These are phyloP conservation scores for Pseudeuparius sepicola DNA, from an alignment of 2,888 invertebrate species.

Conservation along the genomic window DNA sequence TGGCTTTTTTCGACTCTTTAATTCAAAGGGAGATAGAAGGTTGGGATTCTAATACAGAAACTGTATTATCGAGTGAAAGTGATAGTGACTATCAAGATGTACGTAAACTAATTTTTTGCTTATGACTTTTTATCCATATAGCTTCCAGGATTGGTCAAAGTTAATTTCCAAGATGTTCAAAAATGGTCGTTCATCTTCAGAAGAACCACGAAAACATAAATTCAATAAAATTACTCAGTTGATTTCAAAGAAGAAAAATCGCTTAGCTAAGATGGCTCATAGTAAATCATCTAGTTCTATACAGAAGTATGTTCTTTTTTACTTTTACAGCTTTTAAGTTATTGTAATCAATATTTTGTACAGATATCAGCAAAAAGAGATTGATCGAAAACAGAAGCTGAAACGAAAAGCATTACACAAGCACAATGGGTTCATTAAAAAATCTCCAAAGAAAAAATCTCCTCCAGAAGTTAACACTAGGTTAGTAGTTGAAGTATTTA, in stretches of 20 bases:
- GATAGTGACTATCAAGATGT: slow-evolving; percentile 28
- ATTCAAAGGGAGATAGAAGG: slow-evolving; percentile 85
- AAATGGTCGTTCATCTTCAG: slow-evolving; percentile 32
- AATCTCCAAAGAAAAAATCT: slow-evolving; percentile 13
- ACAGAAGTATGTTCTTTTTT: slow-evolving; percentile 20
- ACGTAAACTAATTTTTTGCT: too few relatives aligned
- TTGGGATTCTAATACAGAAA: slow-evolving; percentile 42
- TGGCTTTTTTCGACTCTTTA: slow-evolving; percentile 92
- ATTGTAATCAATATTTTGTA: slow-evolving; percentile 14
- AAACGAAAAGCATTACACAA: slow-evolving; percentile 17
- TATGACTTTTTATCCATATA: too few relatives aligned
- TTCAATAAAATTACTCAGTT: slow-evolving; percentile 60
- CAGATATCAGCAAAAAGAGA: slow-evolving; percentile 26
- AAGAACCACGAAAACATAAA: slow-evolving; percentile 35
- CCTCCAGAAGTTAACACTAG: neutral
- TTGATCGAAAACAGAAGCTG: slow-evolving; percentile 24
- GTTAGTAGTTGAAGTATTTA: too few relatives aligned
- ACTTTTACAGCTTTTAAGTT: too few relatives aligned
- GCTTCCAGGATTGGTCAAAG: slow-evolving; percentile 24
- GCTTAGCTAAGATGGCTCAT: slow-evolving; percentile 52
- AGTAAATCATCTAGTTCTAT: slow-evolving; percentile 41
- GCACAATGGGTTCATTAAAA: slow-evolving; percentile 11
- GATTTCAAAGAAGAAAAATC: slow-evolving; percentile 61
- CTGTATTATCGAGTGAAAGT: slow-evolving; percentile 30
- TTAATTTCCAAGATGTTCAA: slow-evolving; percentile 26